phyloP scores from a whole-genome alignment of 1,140 invertebrate genomes.

The Trichonephila clavata region DNA sequence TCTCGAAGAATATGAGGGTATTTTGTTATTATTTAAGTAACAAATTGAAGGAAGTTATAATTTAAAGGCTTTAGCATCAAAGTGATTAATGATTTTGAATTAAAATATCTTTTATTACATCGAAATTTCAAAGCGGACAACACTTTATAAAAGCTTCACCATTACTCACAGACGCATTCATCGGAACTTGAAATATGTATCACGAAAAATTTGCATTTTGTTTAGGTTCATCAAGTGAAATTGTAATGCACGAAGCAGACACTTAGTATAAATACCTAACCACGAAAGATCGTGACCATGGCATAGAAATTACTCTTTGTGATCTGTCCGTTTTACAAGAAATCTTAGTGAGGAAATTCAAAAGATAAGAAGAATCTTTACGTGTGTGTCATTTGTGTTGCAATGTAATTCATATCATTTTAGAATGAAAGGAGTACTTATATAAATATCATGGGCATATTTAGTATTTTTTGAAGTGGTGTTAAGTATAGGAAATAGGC shows the following conservation, averaged over 20 bases:
- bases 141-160: background rate
- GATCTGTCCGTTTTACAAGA: background rate
- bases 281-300: background rate
- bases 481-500: no score
- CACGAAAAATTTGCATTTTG: background rate
- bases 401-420: background rate
- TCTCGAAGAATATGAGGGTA: no score
- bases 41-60: no score
- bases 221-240: background rate
- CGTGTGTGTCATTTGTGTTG: background rate
- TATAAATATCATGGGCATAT: background rate
- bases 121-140: no score
- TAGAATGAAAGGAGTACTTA: background rate
- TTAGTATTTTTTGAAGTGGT: no score
- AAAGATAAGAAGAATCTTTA: background rate
- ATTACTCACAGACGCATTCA: background rate
- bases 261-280: background rate
- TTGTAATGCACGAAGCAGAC: background rate
- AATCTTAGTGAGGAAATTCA: background rate
- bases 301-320: background rate
- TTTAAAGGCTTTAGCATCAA: no score
- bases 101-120: no score
- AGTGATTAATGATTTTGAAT: no score
- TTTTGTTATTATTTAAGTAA: no score
- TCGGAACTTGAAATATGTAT: background rate